phyloP scores from a whole-genome alignment of 2,888 invertebrate species.

The Clanis bilineata region DNA sequence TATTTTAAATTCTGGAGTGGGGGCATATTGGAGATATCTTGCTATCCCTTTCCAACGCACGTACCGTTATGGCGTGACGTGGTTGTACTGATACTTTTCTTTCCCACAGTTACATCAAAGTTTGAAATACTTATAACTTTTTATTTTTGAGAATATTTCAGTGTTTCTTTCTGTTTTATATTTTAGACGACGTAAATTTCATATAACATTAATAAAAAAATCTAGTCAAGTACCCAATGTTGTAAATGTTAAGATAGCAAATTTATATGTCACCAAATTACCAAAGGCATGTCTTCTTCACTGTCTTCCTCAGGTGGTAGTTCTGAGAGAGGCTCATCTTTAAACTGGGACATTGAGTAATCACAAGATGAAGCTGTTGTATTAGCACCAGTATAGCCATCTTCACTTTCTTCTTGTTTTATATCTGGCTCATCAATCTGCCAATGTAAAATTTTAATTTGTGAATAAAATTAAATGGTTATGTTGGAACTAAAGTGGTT shows the following conservation, averaged over 20 bases:
- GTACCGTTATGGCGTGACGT: no score
- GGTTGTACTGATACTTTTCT: no score
- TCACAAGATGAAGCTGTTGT: constrained; percentile 87
- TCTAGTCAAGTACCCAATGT: background rate
- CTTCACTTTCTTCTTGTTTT: constrained; percentile 67
- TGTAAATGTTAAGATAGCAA: background rate
- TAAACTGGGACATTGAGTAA: constrained; percentile 87
- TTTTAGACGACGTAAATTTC: background rate
- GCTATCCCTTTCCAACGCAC: no score
- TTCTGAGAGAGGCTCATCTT: constrained; percentile 79
- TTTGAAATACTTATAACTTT: no score
- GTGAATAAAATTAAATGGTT: background rate
- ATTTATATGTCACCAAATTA: constrained; percentile 45
- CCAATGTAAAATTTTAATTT: background rate
- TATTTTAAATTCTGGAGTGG: no score
- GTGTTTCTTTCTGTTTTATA: no score
- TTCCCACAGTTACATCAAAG: no score
- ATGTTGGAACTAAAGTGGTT: no score
- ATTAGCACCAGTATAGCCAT: constrained; percentile 65
- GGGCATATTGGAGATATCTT: no score
- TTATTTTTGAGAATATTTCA: no score
- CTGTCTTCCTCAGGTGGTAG: constrained; percentile 80
- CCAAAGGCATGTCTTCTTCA: constrained; percentile 90
- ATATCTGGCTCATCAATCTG: constrained; percentile 68
- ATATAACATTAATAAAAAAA: background rate